phyloP scores from a whole-genome alignment of 2,797 vertebrate genomes.

The Xenopus petersii region DNA sequence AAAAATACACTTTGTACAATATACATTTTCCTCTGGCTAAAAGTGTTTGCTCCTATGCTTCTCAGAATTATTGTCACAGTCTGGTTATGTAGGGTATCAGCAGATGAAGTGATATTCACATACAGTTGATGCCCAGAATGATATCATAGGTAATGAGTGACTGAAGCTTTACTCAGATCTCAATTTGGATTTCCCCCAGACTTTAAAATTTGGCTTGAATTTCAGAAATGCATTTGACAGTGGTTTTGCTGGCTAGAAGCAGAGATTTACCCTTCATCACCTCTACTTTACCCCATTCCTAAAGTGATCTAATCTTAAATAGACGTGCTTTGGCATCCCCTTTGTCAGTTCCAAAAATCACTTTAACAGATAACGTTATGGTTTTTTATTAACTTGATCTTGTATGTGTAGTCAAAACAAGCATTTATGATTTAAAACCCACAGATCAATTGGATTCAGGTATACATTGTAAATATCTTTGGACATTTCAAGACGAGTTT shows the following conservation, averaged over 20 bases:
- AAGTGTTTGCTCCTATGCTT: no score
- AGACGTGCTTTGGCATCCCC: slow-evolving; percentile 45
- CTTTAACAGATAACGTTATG: slow-evolving; percentile 43
- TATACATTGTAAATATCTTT: slow-evolving; percentile 24
- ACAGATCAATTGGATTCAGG: slow-evolving; percentile 29
- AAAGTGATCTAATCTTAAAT: slow-evolving; percentile 45
- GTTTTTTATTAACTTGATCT: slow-evolving; percentile 42
- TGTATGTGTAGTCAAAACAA: slow-evolving; percentile 45
- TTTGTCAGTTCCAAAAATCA: slow-evolving; percentile 44
- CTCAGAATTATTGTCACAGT: no score
- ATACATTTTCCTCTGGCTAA: no score
- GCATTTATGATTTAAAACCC: slow-evolving; percentile 42
- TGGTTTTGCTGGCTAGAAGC: slow-evolving; percentile 33
- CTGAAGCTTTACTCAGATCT: slow-evolving; percentile 33
- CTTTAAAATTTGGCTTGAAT: slow-evolving; percentile 45
- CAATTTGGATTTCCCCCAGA: slow-evolving; percentile 41
- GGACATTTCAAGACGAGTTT: slow-evolving; percentile 12
- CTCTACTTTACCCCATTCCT: slow-evolving; percentile 46
- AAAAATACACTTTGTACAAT: no score
- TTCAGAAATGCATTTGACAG: slow-evolving; percentile 44
- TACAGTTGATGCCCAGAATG: slow-evolving; percentile 33
- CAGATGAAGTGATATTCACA: slow-evolving; percentile 13
- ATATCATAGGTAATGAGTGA: slow-evolving; percentile 45
- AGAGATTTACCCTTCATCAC: slow-evolving; percentile 48
- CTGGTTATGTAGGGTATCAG: background rate